Conservation (phyloP, 2,888 invertebrate genomes). For the Galerucella calmariensis region DNA sequence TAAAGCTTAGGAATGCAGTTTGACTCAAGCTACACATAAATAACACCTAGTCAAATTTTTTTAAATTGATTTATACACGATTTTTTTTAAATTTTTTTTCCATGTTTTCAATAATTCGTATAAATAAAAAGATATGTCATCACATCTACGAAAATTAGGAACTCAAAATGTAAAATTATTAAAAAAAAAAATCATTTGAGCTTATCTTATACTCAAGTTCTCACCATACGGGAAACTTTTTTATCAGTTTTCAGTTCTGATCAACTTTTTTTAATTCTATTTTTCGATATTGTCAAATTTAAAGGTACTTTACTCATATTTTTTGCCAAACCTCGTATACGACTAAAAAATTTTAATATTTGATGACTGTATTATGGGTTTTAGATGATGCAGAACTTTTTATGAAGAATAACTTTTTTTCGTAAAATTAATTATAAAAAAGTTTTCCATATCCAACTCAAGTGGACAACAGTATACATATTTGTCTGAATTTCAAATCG, state of each 20-base stretch:
- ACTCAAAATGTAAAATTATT: conserved; percentile 10
- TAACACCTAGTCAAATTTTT: conserved; percentile 55
- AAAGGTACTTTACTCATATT: too few relatives aligned
- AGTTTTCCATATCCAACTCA: too few relatives aligned
- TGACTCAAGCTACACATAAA: conserved; percentile 61
- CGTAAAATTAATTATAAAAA: too few relatives aligned
- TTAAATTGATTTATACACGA: conserved; percentile 37
- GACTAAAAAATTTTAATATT: too few relatives aligned
- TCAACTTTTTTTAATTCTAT: too few relatives aligned
- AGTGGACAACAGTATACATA: too few relatives aligned
- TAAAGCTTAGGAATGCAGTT: conserved; percentile 42
- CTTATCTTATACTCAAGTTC: too few relatives aligned
- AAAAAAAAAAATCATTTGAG: conserved; percentile 1
- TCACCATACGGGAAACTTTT: too few relatives aligned
- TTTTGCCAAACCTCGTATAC: too few relatives aligned
- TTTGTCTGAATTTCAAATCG: background rate
- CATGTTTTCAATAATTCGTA: conserved; percentile 24
- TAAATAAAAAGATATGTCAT: conserved; percentile 31
- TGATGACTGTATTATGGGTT: background rate
- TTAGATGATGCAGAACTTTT: background rate
- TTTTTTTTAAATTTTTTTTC: conserved; percentile 30
- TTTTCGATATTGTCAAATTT: too few relatives aligned
- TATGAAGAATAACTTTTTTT: too few relatives aligned
- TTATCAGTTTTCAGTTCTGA: too few relatives aligned
- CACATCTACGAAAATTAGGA: conserved; percentile 25